Evolutionary conservation across 1,140 invertebrate genomes (phyloP), one percentile per base, ranked within the genome.

Genomic region (Dryas iulia): DNA sequence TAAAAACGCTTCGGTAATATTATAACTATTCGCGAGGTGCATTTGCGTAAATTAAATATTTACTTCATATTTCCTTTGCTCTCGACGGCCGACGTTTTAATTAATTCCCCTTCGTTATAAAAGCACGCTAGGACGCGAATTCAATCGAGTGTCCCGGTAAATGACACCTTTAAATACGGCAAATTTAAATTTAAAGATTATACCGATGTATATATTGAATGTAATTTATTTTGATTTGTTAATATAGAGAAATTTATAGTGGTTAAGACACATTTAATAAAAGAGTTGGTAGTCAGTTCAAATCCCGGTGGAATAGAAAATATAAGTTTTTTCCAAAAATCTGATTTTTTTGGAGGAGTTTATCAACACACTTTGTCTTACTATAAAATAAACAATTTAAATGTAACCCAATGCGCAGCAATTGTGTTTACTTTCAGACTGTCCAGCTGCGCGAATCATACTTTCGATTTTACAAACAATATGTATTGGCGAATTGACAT

Each of bases 71-170:
- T 76, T 70, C 63, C 74, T 66, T 62, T 53, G 52, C 66, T 60
- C 33, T 39, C 54, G 59, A 59, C 30, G 69, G 57, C 24, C 25
- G 53, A 65, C 68, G 63, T 70, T 74, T 76, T 76, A 76, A 76
- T 76, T 76, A 76, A 73, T 76, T 76, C 65, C 71, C 60, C 64
- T 53, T 65, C 62, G 31, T 65, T 65, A 65, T 57, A 65, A 65
- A 57, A 57, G 53, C 54, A 57, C 54, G 62, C 30, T 26, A 65
- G 53, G 28, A 30, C 24, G 53, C 14, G 23, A 57, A 57, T 31
- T 31, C 59, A 2, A 61, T 52, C 31, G 53, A 65, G 62, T 35
- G 53, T 33, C 53, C 26, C 52, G n/a, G 62, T 65, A 31, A 65
- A 65, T 65, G 62, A 65, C 53, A 65, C 25, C 39, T 52, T 35